phyloP scores from a whole-genome alignment of 1,140 invertebrate species.

The Megalopta genalis region DNA sequence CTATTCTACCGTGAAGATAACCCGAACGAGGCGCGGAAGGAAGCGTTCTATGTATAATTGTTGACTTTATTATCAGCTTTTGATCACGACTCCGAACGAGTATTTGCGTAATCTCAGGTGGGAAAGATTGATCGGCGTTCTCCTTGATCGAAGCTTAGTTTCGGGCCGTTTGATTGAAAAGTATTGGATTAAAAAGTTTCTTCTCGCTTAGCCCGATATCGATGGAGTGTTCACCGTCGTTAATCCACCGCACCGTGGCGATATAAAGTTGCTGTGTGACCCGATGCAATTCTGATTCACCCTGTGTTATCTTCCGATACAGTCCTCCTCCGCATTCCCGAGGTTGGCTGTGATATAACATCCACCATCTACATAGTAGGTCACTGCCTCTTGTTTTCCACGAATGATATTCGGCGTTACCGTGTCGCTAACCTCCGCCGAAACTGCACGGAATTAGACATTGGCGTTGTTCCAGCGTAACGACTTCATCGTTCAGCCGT shows the following conservation, averaged over 20 bases:
- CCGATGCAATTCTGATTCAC: slow-evolving; percentile 20
- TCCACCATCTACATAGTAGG: slow-evolving; percentile 15
- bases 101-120: slow-evolving; percentile 14
- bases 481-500: slow-evolving; percentile 58
- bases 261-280: slow-evolving; percentile 33
- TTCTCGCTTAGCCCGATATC: not conserved
- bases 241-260: slow-evolving; percentile 6
- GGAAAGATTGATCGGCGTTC: not conserved
- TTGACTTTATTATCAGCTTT: too few species aligned
- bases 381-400: slow-evolving; percentile 37
- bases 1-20: too few species aligned
- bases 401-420: slow-evolving; percentile 36
- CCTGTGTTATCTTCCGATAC: slow-evolving; percentile 12
- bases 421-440: slow-evolving; percentile 35
- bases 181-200: slow-evolving; percentile 34
- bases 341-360: not conserved
- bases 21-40: too few species aligned
- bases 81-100: not conserved
- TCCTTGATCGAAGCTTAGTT: not conserved
- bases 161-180: slow-evolving; percentile 18
- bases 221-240: not conserved
- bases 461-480: slow-evolving; percentile 62
- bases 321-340: not conserved
- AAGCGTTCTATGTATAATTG: too few species aligned
- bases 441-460: slow-evolving; percentile 58